phyloP scores from a whole-genome alignment of 1,140 invertebrate species.

The Luehdorfia chinensis region DNA sequence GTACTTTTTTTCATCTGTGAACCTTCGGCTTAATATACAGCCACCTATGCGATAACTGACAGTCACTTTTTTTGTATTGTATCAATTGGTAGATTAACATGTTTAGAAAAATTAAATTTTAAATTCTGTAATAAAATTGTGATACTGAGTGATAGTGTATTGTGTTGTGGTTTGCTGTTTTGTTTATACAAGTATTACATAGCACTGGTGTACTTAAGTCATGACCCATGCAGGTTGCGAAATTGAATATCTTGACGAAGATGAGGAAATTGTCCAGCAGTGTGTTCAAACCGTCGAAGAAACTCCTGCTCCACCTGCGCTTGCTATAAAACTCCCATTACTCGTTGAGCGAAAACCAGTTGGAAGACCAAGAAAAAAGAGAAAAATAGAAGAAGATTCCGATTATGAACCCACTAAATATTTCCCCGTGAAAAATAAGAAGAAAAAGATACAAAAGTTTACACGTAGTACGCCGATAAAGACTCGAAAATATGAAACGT shows the following conservation, averaged over 20 bases:
- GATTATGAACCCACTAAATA: slow-evolving; percentile 58
- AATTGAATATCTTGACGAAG: slow-evolving; percentile 66
- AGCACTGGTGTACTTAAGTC: neutral
- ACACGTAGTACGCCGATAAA: slow-evolving; percentile 8
- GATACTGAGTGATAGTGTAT: too few species aligned
- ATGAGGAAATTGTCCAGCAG: slow-evolving; percentile 67
- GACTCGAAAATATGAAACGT: slow-evolving; percentile 9
- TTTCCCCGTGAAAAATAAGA: slow-evolving; percentile 23
- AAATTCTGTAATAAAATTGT: too few species aligned
- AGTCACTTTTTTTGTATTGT: too few species aligned
- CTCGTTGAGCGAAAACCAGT: slow-evolving; percentile 36
- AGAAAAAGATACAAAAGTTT: slow-evolving; percentile 9
- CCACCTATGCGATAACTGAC: too few species aligned
- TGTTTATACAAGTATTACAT: too few species aligned
- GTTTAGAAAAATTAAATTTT: too few species aligned
- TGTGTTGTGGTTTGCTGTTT: too few species aligned
- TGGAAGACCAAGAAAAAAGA: slow-evolving; percentile 28
- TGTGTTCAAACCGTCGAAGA: slow-evolving; percentile 39
- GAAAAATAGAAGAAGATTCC: slow-evolving; percentile 45
- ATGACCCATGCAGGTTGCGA: slow-evolving; percentile 47
- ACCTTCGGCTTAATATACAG: too few species aligned
- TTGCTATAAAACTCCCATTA: slow-evolving; percentile 17
- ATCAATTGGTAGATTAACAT: too few species aligned
- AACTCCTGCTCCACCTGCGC: slow-evolving; percentile 1
- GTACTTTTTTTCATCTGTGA: too few species aligned